A percentile compares a stretch with the other conserved stretches of the same genome.
These are phyloP conservation scores for Rhabdomys dilectus DNA, from an alignment of 2,113 vertebrate species.

Conservation along the genomic window DNA sequence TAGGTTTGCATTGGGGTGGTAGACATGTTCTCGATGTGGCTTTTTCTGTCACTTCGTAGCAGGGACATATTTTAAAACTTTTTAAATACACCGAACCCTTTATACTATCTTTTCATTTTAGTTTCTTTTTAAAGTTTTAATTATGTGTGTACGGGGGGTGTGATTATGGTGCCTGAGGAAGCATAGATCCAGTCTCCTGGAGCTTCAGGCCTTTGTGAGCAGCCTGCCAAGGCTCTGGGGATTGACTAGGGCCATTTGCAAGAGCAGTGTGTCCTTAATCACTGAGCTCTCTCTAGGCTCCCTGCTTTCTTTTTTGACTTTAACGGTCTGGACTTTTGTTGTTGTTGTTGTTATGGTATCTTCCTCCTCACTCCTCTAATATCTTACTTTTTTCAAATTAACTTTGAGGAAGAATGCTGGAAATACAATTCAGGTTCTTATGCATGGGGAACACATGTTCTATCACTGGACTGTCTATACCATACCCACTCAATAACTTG, in stretches of 20 bases:
- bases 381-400: neutral
- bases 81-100: neutral
- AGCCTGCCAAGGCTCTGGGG: neutral
- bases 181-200: neutral
- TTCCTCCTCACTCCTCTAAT: neutral
- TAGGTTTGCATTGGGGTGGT: conserved; percentile 1
- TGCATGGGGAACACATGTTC: neutral
- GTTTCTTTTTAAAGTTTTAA: neutral
- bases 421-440: neutral
- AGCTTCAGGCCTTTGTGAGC: neutral
- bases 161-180: neutral
- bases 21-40: conserved; percentile 1
- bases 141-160: neutral
- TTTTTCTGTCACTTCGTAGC: neutral
- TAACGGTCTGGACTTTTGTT: neutral
- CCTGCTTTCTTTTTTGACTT: conserved; percentile 1
- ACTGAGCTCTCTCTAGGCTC: neutral
- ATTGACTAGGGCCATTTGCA: neutral
- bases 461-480: neutral
- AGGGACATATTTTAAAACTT: neutral
- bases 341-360: neutral
- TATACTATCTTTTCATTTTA: neutral
- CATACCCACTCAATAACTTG: neutral
- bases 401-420: neutral
- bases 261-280: neutral